Evolutionary conservation across 2,888 invertebrate genomes (phyloP).

Genomic region (Allophyes oxyacanthae): DNA sequence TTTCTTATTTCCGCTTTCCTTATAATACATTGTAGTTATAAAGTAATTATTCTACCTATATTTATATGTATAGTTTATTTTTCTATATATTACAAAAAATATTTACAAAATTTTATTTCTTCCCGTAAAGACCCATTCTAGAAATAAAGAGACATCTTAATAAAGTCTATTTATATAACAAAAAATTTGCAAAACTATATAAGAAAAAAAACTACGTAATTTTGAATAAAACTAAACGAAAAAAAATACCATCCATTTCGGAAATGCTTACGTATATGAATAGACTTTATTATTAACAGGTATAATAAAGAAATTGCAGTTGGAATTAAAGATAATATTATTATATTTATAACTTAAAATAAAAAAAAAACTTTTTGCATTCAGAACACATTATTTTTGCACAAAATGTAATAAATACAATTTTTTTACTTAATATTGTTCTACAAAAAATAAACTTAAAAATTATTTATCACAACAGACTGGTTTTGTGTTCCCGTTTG

Average conservation of each 20-base stretch:
- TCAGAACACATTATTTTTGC: constrained; percentile 69
- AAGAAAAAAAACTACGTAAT: constrained; percentile 31
- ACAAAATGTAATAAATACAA: constrained; percentile 67
- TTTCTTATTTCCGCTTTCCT: constrained; percentile 85
- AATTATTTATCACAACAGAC: constrained; percentile 87
- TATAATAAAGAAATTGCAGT: constrained; percentile 57
- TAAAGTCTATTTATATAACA: constrained; percentile 56
- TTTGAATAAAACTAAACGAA: constrained; percentile 15
- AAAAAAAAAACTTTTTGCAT: constrained; percentile 49
- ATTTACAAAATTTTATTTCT: constrained; percentile 81
- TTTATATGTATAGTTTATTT: constrained; percentile 85
- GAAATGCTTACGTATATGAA: constrained; percentile 44
- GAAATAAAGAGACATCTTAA: constrained; percentile 59
- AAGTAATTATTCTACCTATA: constrained; percentile 88
- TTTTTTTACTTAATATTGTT: constrained; percentile 56
- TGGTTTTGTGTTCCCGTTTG: constrained; percentile 80
- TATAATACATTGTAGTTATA: constrained; percentile 85
- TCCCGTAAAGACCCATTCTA: constrained; percentile 85
- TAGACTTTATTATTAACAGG: constrained; percentile 52
- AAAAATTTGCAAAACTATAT: constrained; percentile 16
- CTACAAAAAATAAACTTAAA: constrained; percentile 72
- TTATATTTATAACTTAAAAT: constrained; percentile 53
- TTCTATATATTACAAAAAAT: constrained; percentile 87
- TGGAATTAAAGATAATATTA: constrained; percentile 45
- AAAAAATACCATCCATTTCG: constrained; percentile 9